Conservation (phyloP, 2,113 vertebrate species). For the Formicarius rufipectus region DNA sequence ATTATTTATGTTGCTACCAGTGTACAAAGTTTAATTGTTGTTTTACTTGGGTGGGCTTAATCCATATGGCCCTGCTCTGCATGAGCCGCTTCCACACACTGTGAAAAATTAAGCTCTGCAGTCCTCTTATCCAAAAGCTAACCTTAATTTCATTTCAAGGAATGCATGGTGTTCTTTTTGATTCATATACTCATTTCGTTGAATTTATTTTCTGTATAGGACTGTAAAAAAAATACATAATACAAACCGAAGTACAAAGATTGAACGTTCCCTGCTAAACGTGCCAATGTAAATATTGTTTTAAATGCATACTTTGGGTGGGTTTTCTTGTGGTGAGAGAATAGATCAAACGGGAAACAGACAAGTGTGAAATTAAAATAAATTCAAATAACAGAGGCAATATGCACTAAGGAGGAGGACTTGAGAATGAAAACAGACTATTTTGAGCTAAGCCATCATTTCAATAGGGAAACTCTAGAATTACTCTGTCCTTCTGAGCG, state of each 20-base stretch:
- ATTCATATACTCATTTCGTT: background rate
- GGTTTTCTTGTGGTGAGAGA: background rate
- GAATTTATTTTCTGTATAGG: background rate
- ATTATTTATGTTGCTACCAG: background rate
- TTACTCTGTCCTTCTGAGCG: background rate
- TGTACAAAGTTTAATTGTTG: background rate
- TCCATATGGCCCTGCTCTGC: fast-evolving
- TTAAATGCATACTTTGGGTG: background rate
- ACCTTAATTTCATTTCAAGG: background rate
- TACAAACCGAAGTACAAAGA: background rate
- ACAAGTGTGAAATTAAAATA: background rate
- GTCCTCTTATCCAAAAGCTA: background rate
- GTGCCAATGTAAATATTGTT: background rate
- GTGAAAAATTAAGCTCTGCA: background rate
- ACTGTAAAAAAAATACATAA: background rate
- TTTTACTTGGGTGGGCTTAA: background rate
- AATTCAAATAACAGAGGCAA: background rate
- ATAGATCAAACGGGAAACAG: background rate
- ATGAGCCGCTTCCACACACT: background rate
- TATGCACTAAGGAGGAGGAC: background rate
- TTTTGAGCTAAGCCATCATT: background rate
- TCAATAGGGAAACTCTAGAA: background rate
- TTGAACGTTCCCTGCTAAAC: background rate
- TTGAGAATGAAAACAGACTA: background rate
- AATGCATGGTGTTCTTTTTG: background rate